Evolutionary conservation across 2,113 vertebrate genomes (phyloP), one percentile per base, ranked within the genome.

Genomic region (Polypterus bichir): DNA sequence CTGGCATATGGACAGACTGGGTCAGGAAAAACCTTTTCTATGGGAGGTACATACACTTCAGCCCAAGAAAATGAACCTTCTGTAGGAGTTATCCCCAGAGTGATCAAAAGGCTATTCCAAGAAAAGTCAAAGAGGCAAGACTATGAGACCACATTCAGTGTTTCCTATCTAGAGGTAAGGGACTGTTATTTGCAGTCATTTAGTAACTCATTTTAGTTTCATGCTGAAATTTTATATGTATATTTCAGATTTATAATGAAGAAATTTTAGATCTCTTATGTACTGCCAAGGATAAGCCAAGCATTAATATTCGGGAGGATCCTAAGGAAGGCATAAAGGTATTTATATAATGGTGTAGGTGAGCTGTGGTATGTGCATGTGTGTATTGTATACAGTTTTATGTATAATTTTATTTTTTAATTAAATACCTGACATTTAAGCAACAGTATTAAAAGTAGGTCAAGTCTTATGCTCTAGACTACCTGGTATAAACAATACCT

Each of bases 311-410:
- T 66, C 79, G 94, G 3, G 94, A 98, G 64, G 93, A 98, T 65
- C 92, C 94, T 0, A 98, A 98, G 73, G 92, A 91, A 47, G 92
- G 94, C 64, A 98, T 98, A 53, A 98, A 97, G 88, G 94, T 97
- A 11, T 27, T 27, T 27, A 27, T 27, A 27, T 27, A 27, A 27
- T 27, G 27, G 27, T 27, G 27, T 27, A 27, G 27, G 27, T 27
- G 27, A 27, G 27, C 27, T 27, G 27, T 27, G 27, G 27, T 27
- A 2, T 27, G 27, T 27, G 27, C 27, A 27, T 27, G 27, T 27
- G 27, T 27, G 27, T 27, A 27, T 27, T 27, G 27, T 27, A 27
- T 27, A 27, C 27, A 27, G 27, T 27, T 27, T 27, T 27, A 27
- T 27, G 27, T 27, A 27, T 27, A 27, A 27, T 27, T 27, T 27